Evolutionary conservation across 2,797 vertebrate species (phyloP), one percentile per base, ranked within the genome.

Genomic region (Parauchenoglanis punctatus): DNA sequence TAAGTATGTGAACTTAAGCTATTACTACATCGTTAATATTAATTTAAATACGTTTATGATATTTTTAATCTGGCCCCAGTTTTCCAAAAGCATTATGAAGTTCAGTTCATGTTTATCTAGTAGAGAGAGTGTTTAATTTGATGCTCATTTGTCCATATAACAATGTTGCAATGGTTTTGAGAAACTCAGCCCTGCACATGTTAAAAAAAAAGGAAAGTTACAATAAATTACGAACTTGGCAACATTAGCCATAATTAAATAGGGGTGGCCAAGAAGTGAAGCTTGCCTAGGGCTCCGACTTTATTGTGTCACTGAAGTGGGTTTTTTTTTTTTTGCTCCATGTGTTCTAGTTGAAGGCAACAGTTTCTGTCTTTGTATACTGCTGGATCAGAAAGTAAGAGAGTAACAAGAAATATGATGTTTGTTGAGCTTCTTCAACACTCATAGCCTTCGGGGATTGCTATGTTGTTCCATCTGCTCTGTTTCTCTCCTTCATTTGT

Each of bases 381-480:
- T 46, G 76, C 54, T 78, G n/a, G 28, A 63, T 63, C 23, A 7
- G 23, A 63, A 81, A 63, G 35, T 63, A 81, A n/a, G 58, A 46
- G 78, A 12, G 49, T 35, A 61, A 52, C 59, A 11, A 31, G 46
- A 35, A 81, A 81, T 67, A 23, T 81, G 58, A 81, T 81, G 80
- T 65, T 72, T 81, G 28, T 49, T 63, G 25, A 70, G 52, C 58
- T 61, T 31, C 44, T 54, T 68, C 46, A 83, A 83, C 46, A 54
- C 81, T 52, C 44, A 31, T 52, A 68, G 81, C 46, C 59, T 46
- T 83, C 4, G 18, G 63, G 63, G 20, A 54, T 31, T 54, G 81
- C 18, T 65, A 67, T 83, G n/a, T 54, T 83, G 6, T 83, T 68
- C 63, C 81, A 83, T 83, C n/a, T 83, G 63, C 40, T 54, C 81